Conservation (phyloP, 2,113 vertebrate genomes). For the Plotosus lineatus region DNA sequence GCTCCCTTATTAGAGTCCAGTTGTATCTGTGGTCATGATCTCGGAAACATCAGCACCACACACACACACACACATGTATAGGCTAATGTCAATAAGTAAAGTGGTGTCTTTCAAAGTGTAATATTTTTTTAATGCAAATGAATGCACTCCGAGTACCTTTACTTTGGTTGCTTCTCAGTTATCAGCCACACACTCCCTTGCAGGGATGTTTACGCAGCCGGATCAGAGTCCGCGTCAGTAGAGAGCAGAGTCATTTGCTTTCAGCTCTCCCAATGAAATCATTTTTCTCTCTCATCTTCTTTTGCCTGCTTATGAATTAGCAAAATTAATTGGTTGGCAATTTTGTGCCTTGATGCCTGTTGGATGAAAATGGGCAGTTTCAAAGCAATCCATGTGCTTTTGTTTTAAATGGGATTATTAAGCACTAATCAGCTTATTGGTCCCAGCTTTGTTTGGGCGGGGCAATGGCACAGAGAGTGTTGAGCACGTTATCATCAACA, state of each 20-base stretch:
- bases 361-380: slow-evolving; percentile 25
- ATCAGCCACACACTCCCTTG: background rate
- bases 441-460: background rate
- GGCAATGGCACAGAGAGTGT: background rate
- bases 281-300: background rate
- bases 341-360: slow-evolving; percentile 24
- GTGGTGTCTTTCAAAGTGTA: background rate
- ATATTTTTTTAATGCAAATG: background rate
- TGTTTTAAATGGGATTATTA: slow-evolving; percentile 49
- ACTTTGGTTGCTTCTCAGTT: background rate
- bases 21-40: slow-evolving; percentile 38
- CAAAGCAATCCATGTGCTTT: slow-evolving; percentile 17
- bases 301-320: slow-evolving; percentile 22
- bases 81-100: background rate
- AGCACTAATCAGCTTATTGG: slow-evolving; percentile 42
- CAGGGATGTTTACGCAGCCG: background rate
- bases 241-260: background rate
- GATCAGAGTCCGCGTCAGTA: background rate
- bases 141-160: background rate
- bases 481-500: slow-evolving; percentile 8
- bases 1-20: slow-evolving; percentile 46
- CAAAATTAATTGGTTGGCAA: background rate
- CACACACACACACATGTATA: slow-evolving; percentile 6
- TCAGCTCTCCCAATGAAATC: background rate
- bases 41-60: slow-evolving; percentile 10